Conservation (phyloP, 2,113 vertebrate species). For the Leptobrachium leishanense region DNA sequence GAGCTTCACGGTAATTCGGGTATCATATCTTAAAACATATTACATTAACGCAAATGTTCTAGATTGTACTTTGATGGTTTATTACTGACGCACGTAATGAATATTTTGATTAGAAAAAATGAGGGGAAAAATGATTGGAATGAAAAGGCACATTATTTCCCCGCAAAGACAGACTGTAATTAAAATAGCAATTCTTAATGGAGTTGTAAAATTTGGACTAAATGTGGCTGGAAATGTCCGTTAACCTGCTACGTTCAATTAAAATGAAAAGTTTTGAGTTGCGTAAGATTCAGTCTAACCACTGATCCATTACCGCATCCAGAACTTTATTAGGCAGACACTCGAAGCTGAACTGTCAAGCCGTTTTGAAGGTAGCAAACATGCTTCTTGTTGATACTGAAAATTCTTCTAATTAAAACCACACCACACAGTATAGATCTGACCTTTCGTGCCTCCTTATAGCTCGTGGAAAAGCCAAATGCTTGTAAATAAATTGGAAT, state of each 20-base stretch:
- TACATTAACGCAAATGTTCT: slow-evolving; percentile 30
- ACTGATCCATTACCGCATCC: slow-evolving; percentile 33
- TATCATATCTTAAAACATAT: slow-evolving; percentile 35
- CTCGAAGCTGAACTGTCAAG: slow-evolving; percentile 28
- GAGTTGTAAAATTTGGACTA: slow-evolving; percentile 41
- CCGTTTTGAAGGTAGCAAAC: slow-evolving; percentile 12
- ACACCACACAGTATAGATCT: slow-evolving; percentile 42
- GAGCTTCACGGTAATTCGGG: slow-evolving; percentile 37
- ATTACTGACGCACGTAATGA: slow-evolving; percentile 13
- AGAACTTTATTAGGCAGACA: slow-evolving; percentile 43
- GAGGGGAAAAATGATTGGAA: neutral
- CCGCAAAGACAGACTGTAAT: slow-evolving; percentile 23
- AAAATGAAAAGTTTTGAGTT: slow-evolving; percentile 35
- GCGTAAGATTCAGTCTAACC: slow-evolving; percentile 43
- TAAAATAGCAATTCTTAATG: slow-evolving; percentile 43
- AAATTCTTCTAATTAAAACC: slow-evolving; percentile 49
- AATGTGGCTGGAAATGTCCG: slow-evolving; percentile 51
- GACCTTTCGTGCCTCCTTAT: slow-evolving; percentile 43
- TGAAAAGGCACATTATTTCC: slow-evolving; percentile 13
- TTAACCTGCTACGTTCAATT: slow-evolving; percentile 49
- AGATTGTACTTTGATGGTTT: slow-evolving; percentile 37
- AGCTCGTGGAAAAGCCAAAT: slow-evolving; percentile 26
- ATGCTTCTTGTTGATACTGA: slow-evolving; percentile 47
- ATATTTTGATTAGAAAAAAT: slow-evolving; percentile 30
- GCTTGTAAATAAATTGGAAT: slow-evolving; percentile 46